A percentile compares a stretch with the other conserved stretches of the same genome.
Conservation (phyloP, 53 echinoderm and acorn worm species). For the Luidia sarsii region DNA sequence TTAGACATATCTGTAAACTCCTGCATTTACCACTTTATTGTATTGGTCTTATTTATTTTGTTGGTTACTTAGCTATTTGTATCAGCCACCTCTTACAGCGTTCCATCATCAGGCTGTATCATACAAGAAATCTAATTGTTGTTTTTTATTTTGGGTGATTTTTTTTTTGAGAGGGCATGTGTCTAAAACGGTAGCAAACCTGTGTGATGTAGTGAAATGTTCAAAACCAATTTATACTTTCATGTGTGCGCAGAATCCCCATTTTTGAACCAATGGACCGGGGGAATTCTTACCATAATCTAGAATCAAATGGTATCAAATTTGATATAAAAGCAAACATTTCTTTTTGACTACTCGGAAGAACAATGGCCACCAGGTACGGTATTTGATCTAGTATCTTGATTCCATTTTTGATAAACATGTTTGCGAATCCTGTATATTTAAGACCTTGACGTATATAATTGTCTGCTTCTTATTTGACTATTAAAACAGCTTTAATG, state of each 20-base stretch:
- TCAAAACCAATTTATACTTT: neutral
- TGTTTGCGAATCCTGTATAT: slow-evolving; percentile 43
- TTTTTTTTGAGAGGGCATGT: no score
- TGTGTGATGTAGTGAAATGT: slow-evolving; percentile 2
- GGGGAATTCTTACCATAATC: neutral
- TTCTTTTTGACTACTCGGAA: neutral
- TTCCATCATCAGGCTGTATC: no score
- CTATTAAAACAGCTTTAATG: slow-evolving; percentile 46
- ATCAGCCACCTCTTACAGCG: no score
- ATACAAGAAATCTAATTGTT: no score
- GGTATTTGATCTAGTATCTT: neutral
- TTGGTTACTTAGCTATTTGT: no score
- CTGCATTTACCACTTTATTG: no score
- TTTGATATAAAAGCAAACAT: no score
- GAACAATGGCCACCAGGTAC: neutral
- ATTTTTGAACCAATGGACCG: neutral
- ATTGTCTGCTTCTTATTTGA: slow-evolving; percentile 42
- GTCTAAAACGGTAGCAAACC: no score
- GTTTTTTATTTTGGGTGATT: no score
- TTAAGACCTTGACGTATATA: slow-evolving; percentile 36
- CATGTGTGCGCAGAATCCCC: neutral
- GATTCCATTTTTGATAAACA: slow-evolving; percentile 55
- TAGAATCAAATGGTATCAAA: neutral
- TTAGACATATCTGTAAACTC: no score
- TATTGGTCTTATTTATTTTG: no score